phyloP scores from a whole-genome alignment of 2,797 vertebrate genomes.

The Onychomys leucogaster region DNA sequence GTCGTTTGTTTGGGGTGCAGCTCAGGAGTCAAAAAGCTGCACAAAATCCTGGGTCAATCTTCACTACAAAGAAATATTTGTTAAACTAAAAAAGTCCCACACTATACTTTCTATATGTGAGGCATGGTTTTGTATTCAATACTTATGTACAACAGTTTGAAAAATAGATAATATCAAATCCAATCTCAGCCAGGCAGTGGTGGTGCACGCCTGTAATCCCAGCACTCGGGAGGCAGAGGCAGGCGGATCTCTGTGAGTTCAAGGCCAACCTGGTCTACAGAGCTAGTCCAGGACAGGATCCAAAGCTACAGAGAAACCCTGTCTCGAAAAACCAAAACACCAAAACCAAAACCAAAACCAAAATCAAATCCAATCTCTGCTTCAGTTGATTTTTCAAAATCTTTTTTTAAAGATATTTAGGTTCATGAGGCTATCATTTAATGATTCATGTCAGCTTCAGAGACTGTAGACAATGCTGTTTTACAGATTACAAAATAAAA shows the following conservation, averaged over 20 bases:
- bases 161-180: background rate
- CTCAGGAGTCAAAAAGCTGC: background rate
- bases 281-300: too few relatives aligned
- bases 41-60: background rate
- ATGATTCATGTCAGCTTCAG: background rate
- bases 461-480: background rate
- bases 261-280: too few relatives aligned
- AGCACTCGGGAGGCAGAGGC: too few relatives aligned
- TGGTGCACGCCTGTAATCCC: too few relatives aligned
- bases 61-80: background rate
- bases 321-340: too few relatives aligned
- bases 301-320: too few relatives aligned
- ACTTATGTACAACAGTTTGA: background rate
- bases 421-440: background rate
- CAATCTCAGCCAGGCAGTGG: too few relatives aligned
- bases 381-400: background rate
- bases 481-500: background rate
- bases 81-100: background rate
- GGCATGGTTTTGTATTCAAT: background rate
- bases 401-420: slow-evolving; percentile 16
- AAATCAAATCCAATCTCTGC: background rate
- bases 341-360: too few relatives aligned
- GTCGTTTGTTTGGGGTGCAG: background rate
- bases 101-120: background rate
- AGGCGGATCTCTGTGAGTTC: too few relatives aligned